Evolutionary conservation across 2,888 invertebrate species (phyloP).

Genomic region (Nephrotoma guestfalica): DNA sequence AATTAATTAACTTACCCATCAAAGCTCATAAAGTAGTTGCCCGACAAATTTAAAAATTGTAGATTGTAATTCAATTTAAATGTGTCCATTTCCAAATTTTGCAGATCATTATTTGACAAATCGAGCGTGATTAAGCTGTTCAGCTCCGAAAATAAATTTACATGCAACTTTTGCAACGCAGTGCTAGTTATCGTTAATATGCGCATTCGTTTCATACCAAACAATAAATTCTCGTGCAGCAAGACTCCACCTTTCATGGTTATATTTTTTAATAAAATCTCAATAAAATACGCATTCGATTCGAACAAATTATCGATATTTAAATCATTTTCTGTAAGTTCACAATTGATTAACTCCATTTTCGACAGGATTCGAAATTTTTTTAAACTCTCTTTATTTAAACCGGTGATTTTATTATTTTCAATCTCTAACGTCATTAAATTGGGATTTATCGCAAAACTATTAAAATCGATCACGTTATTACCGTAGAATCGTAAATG

Average conservation of each 20-base stretch:
- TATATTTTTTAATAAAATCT: neutral
- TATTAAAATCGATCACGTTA: neutral
- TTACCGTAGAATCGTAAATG: neutral
- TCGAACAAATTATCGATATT: neutral
- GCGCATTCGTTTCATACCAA: neutral
- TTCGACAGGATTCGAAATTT: neutral
- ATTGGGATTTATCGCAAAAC: neutral
- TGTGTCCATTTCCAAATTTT: neutral
- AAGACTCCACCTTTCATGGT: neutral
- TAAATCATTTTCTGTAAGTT: neutral
- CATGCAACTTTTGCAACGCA: neutral
- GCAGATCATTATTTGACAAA: neutral
- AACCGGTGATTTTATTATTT: neutral
- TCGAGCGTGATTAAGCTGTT: neutral
- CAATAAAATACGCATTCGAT: neutral
- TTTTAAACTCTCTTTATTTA: neutral
- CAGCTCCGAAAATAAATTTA: neutral
- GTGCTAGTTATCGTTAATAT: neutral
- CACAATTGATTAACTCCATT: neutral
- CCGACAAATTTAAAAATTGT: neutral
- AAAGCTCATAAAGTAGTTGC: neutral
- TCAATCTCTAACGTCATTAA: neutral
- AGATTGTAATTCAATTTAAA: neutral
- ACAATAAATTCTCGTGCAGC: neutral
- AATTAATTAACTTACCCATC: neutral